Conservation (phyloP, 2,113 vertebrate genomes). For the Chaenogobius annularis region DNA sequence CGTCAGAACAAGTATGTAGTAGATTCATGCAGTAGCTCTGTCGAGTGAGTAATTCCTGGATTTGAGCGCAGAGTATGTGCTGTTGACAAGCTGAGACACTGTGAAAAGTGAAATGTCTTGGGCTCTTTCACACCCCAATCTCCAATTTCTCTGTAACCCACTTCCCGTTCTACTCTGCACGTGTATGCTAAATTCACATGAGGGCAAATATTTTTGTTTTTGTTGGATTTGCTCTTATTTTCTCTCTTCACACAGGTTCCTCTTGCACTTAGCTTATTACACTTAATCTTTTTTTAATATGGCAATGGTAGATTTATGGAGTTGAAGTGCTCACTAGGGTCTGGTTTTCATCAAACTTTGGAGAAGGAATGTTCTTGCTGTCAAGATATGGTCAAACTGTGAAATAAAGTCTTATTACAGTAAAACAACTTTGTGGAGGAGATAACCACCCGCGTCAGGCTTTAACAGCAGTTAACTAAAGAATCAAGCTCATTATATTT, state of each 20-base stretch:
- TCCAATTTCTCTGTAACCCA: slow-evolving; percentile 50
- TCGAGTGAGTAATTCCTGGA: slow-evolving; percentile 51
- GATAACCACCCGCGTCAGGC: background rate
- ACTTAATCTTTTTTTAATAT: slow-evolving; percentile 39
- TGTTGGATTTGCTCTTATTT: slow-evolving; percentile 25
- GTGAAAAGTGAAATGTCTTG: slow-evolving; percentile 49
- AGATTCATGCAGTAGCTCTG: slow-evolving; percentile 37
- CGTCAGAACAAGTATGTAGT: slow-evolving; percentile 30
- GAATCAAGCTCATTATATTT: background rate
- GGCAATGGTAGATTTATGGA: slow-evolving; percentile 29
- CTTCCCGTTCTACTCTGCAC: slow-evolving; percentile 20
- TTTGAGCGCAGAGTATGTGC: slow-evolving; percentile 44
- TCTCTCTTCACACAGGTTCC: slow-evolving; percentile 8
- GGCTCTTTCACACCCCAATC: slow-evolving; percentile 51
- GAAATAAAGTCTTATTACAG: slow-evolving; percentile 22
- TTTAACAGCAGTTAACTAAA: background rate
- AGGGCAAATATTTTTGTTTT: slow-evolving; percentile 38
- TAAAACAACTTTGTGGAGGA: slow-evolving; percentile 9
- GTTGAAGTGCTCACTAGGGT: slow-evolving; percentile 41
- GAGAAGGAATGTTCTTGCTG: slow-evolving; percentile 42
- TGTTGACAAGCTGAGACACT: slow-evolving; percentile 63
- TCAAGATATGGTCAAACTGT: slow-evolving; percentile 24
- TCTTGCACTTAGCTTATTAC: slow-evolving; percentile 31
- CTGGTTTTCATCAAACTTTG: slow-evolving; percentile 56
- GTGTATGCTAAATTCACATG: slow-evolving; percentile 21